Evolutionary conservation across 1,140 invertebrate genomes (phyloP).

Genomic region (Macrocentrus cingulum): DNA sequence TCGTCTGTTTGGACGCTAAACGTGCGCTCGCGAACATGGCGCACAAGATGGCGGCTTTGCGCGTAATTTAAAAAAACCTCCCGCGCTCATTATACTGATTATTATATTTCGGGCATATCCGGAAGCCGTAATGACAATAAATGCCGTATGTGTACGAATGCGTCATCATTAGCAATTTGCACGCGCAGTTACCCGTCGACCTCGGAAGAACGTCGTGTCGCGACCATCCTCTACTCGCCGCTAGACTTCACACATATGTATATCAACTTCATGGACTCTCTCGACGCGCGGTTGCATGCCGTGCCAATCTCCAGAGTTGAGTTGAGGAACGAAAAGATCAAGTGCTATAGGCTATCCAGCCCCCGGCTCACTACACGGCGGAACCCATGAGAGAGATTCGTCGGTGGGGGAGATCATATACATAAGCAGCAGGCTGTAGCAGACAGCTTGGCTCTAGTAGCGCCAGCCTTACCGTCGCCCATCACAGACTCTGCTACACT

Average conservation of each 20-base stretch:
- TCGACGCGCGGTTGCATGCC: neutral
- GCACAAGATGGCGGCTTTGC: neutral
- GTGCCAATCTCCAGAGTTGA: neutral
- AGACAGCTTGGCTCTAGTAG: constrained; percentile 57
- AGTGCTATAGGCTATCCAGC: neutral
- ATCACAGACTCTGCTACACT: constrained; percentile 28
- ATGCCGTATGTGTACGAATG: neutral
- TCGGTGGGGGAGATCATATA: constrained; percentile 45
- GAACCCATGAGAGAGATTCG: constrained; percentile 39
- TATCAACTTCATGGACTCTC: neutral
- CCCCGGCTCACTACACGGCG: neutral
- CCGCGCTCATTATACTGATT: neutral
- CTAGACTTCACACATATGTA: neutral
- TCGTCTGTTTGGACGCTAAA: too few species aligned
- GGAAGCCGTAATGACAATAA: constrained; percentile 1
- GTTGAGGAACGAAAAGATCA: constrained; percentile 13
- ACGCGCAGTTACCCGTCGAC: neutral
- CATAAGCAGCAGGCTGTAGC: constrained; percentile 38
- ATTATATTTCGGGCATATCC: neutral
- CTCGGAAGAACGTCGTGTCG: neutral
- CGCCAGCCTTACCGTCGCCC: constrained; percentile 47
- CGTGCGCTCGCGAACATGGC: too few species aligned
- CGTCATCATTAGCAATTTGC: constrained; percentile 1
- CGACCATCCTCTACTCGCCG: too few species aligned
- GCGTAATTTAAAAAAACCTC: neutral